A percentile compares a stretch with the other conserved stretches of the same genome.
Conservation (phyloP, 2,888 invertebrate species). For the Hedya salicella region DNA sequence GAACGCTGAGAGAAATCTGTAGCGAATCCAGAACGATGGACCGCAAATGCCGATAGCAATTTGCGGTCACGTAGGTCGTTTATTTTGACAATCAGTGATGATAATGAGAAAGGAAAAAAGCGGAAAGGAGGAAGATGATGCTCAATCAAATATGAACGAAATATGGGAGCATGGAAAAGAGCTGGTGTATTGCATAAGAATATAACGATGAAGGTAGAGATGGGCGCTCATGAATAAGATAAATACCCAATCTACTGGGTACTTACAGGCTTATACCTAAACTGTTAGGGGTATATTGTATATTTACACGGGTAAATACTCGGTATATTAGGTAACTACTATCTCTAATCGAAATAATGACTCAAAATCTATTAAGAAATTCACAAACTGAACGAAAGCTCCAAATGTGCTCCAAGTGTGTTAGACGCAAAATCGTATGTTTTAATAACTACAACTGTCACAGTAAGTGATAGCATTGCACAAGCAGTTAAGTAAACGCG, state of each 20-base stretch:
- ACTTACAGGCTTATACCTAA: too few relatives aligned
- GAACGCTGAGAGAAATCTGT: slow-evolving; percentile 44
- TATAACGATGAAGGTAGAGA: too few relatives aligned
- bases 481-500: slow-evolving; percentile 45
- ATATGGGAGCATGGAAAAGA: background rate
- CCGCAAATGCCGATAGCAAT: slow-evolving; percentile 37
- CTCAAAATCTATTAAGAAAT: background rate
- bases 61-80: slow-evolving; percentile 36
- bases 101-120: slow-evolving; percentile 30
- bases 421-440: background rate
- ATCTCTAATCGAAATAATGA: background rate
- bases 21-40: slow-evolving; percentile 27
- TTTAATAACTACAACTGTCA: slow-evolving; percentile 33
- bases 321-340: too few relatives aligned
- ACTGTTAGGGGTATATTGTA: too few relatives aligned
- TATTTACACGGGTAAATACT: too few relatives aligned
- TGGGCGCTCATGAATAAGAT: too few relatives aligned
- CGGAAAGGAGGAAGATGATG: slow-evolving; percentile 9
- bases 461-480: slow-evolving; percentile 46
- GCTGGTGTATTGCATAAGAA: too few relatives aligned
- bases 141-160: background rate
- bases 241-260: too few relatives aligned
- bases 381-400: background rate
- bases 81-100: slow-evolving; percentile 33
- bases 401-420: background rate